Base-by-base conservation (phyloP, 2,888 invertebrate genomes). In the Idaea straminata region DNA sequence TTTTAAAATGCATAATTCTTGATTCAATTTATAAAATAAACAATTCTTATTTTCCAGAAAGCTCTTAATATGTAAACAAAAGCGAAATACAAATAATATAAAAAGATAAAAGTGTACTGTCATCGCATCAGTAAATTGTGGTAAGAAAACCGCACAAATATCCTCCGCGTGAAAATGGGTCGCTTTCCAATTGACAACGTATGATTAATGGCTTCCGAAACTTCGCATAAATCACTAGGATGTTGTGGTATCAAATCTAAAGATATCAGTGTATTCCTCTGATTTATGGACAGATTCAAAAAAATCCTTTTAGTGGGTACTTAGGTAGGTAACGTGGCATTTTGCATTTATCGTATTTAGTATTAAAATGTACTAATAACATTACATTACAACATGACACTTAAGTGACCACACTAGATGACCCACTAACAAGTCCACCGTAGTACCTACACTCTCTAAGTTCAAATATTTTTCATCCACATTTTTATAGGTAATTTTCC, bases 141-240 rank as follows among this genome's bases (percentile, higher is more conserved):
- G 70, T 72, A 79, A 82, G 81, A 79, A 83, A 83, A 81, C 80
- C 81, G 75, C 83, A 83, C 82, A 84, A 82, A 83, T 81, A 82
- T 80, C 74, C 72, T 76, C 69, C 66, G 72, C 68, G 81, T 72
- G 81, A 85, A 87, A 87, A 86, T 84, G 79, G 85, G 83, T 82
- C 85, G 83, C 83, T 86, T 84, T 87, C 83, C 83, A 86, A 89
- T 86, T 85, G 88, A 87, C 88, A 86, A 82, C 82, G 72, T 75
- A 79, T 87, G 89, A 88, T 87, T 83, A 87, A 89, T 86, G 82
- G 78, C 70, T 78, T 79, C 76, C 75, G 66, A 76, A 77, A 79
- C 81, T 80, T 82, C 80, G 82, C 87, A 85, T 87, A 86, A 86
- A 86, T 86, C 87, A 85, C 74, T 66, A 70, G 71, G 79, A 82